Percentiles rank a stretch among this genome's conserved stretches.
Evolutionary conservation across 2,797 vertebrate species (phyloP).

Genomic region (Epinephelus awoara): DNA sequence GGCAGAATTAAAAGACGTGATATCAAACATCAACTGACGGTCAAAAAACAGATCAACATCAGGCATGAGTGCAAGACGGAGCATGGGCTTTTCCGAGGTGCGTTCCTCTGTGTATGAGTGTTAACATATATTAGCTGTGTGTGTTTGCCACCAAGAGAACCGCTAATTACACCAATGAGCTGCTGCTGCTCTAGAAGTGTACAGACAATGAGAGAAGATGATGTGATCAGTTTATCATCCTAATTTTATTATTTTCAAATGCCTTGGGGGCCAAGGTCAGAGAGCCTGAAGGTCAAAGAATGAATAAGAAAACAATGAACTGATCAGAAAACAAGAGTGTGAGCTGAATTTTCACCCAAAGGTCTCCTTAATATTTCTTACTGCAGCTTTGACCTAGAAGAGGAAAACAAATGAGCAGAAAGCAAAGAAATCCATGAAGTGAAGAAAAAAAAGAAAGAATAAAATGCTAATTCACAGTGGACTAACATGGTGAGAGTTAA

Average conservation of each 20-base stretch:
- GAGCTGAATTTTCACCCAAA: not conserved
- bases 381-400: not conserved
- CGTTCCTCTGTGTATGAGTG: too few relatives aligned
- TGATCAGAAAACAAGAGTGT: not conserved
- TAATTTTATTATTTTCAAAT: not conserved
- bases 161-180: too few relatives aligned
- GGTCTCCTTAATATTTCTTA: not conserved
- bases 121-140: too few relatives aligned
- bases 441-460: not conserved
- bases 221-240: not conserved
- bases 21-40: too few relatives aligned
- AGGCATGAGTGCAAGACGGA: too few relatives aligned
- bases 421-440: too few relatives aligned
- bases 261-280: not conserved
- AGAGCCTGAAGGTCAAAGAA: not conserved
- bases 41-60: too few relatives aligned
- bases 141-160: too few relatives aligned
- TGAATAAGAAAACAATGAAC: not conserved
- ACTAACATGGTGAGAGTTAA: not conserved
- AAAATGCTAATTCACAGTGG: not conserved
- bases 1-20: too few relatives aligned
- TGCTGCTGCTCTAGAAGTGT: not conserved
- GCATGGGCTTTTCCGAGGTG: too few relatives aligned
- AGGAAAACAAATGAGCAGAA: not conserved
- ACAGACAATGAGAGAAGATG: not conserved